Evolutionary conservation across 2,888 invertebrate genomes (phyloP).

Genomic region (Ophioninae sp.): DNA sequence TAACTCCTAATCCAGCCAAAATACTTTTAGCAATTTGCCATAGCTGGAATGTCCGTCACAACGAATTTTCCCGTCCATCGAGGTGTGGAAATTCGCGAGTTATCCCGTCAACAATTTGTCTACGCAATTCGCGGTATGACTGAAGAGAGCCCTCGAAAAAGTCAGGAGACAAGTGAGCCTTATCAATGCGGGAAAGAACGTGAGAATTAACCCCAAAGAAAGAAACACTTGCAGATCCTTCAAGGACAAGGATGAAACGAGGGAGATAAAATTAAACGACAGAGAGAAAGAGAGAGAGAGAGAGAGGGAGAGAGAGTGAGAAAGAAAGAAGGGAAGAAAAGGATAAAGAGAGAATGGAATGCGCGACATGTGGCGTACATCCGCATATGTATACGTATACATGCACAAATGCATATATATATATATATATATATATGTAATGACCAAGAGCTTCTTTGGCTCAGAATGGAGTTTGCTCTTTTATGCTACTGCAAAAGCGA

Average conservation of each 20-base stretch:
- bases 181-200: constrained; percentile 25
- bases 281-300: constrained; percentile 32
- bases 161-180: not conserved
- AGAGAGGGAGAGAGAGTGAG: constrained; percentile 32
- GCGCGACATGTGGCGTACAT: constrained; percentile 78
- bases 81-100: too few species aligned
- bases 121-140: too few species aligned
- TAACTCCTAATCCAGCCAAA: too few species aligned
- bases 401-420: constrained; percentile 16
- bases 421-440: constrained; percentile 30
- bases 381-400: constrained; percentile 65
- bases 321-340: constrained; percentile 49
- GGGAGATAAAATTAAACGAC: constrained; percentile 7
- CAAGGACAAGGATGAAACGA: constrained; percentile 1
- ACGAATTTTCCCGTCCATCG: too few species aligned
- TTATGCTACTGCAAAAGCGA: constrained; percentile 61
- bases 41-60: too few species aligned
- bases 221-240: constrained; percentile 67
- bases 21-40: too few species aligned
- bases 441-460: constrained; percentile 36
- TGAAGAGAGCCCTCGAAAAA: not conserved
- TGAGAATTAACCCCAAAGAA: constrained; percentile 32
- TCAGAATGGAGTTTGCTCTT: constrained; percentile 22
- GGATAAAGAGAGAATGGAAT: constrained; percentile 67
- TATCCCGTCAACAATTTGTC: too few species aligned